phyloP scores from a whole-genome alignment of 2,888 invertebrate genomes.

The Chouioia cunea region DNA sequence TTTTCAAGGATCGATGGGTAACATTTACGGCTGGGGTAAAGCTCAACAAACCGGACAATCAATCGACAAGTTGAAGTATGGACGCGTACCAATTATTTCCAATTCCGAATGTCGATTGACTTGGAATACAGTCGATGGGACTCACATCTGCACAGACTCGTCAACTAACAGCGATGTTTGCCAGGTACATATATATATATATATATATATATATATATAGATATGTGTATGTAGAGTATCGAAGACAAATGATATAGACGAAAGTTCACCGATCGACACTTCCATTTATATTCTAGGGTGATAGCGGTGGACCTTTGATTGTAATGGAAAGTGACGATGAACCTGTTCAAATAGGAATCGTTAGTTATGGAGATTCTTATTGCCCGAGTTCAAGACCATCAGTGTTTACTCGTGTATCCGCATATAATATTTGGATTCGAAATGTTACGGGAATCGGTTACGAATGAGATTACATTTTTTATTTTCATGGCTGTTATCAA shows the following conservation, averaged over 20 bases:
- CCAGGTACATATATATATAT: slow-evolving; percentile 47
- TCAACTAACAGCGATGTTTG: slow-evolving; percentile 50
- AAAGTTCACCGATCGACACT: not conserved
- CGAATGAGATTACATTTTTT: slow-evolving; percentile 14
- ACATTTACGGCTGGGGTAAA: slow-evolving; percentile 54
- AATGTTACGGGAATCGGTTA: slow-evolving; percentile 46
- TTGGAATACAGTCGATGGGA: slow-evolving; percentile 47
- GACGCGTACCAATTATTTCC: slow-evolving; percentile 47
- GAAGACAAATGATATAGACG: not conserved
- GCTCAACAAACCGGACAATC: slow-evolving; percentile 11
- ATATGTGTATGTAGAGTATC: not conserved
- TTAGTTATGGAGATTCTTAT: slow-evolving; percentile 53
- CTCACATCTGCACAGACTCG: slow-evolving; percentile 52
- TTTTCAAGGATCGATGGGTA: slow-evolving; percentile 21
- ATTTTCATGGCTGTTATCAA: not conserved
- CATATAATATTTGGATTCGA: slow-evolving; percentile 51
- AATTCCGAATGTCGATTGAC: slow-evolving; percentile 42
- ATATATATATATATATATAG: slow-evolving; percentile 25
- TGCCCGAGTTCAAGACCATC: slow-evolving; percentile 53
- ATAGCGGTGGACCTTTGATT: slow-evolving; percentile 56
- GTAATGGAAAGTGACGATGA: slow-evolving; percentile 25
- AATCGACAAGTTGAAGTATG: slow-evolving; percentile 49
- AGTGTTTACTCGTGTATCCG: slow-evolving; percentile 50
- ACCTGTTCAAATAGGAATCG: slow-evolving; percentile 54
- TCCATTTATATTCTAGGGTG: slow-evolving; percentile 48